These are phyloP conservation scores for Lithophane ornitopus DNA, from an alignment of 2,888 invertebrate species.

Conservation along the genomic window DNA sequence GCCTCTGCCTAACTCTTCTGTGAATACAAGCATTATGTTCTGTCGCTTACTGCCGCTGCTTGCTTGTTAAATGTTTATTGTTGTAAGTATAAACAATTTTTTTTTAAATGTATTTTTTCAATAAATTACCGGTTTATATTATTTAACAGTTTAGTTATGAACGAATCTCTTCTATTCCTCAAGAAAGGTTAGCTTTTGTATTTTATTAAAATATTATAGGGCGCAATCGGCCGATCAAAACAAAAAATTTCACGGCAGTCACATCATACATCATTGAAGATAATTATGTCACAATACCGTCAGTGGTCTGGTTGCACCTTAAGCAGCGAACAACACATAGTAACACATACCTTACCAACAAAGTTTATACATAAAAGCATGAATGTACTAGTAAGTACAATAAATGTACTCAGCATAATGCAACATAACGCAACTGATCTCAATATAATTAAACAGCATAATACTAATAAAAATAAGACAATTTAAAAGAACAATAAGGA, in stretches of 20 bases:
- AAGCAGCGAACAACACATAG: background rate
- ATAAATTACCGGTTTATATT: background rate
- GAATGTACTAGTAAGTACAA: background rate
- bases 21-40: background rate
- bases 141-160: background rate
- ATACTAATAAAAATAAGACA: conserved; percentile 68
- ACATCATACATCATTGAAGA: background rate
- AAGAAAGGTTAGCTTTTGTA: background rate
- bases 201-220: background rate
- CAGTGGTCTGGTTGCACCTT: too few relatives aligned
- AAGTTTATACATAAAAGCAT: background rate
- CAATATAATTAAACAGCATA: conserved; percentile 60
- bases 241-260: background rate
- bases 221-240: background rate
- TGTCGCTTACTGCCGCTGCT: background rate
- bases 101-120: background rate
- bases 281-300: background rate
- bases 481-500: conserved; percentile 73
- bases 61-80: background rate
- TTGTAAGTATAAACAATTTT: background rate
- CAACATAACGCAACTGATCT: conserved; percentile 49
- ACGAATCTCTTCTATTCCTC: background rate
- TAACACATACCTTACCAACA: background rate
- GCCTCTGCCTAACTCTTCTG: background rate
- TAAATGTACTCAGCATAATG: conserved; percentile 1